These are phyloP conservation scores for Pristionchus japonicus DNA, from an alignment of 2,888 invertebrate genomes.

Conservation along the genomic window DNA sequence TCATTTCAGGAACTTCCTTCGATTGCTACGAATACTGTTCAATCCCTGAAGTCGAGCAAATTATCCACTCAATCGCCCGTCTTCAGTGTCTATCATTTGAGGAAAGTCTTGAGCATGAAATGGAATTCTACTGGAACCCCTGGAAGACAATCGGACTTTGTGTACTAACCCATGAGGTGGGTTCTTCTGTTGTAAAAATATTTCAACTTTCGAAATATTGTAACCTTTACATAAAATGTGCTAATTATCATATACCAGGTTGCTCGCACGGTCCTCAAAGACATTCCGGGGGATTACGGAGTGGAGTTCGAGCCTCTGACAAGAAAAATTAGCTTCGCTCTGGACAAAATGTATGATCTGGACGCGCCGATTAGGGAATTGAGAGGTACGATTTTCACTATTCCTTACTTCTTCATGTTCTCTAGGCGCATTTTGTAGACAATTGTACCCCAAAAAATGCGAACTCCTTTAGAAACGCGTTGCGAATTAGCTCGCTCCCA, in stretches of 20 bases:
- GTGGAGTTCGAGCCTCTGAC: not conserved
- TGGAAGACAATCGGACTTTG: constrained; percentile 2
- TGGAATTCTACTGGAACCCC: constrained; percentile 30
- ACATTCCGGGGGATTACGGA: not conserved
- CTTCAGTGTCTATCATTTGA: not conserved
- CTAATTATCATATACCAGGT: not conserved
- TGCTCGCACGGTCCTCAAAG: not conserved
- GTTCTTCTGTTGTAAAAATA: not conserved
- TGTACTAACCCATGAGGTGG: not conserved
- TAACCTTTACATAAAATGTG: not conserved
- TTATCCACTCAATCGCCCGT: not conserved
- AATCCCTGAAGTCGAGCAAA: not conserved
- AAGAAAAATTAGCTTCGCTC: not conserved
- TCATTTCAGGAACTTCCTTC: not conserved
- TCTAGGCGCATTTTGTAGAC: no score
- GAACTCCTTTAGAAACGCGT: no score
- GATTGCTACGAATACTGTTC: not conserved
- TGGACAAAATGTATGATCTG: not conserved
- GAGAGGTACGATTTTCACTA: no score
- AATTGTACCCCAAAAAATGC: no score
- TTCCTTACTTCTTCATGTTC: no score
- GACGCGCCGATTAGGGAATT: not conserved
- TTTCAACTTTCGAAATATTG: no score
- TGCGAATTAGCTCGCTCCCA: not conserved
- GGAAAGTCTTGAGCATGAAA: not conserved